phyloP scores from a whole-genome alignment of 1,140 invertebrate genomes.

The Drosophila bocqueti region DNA sequence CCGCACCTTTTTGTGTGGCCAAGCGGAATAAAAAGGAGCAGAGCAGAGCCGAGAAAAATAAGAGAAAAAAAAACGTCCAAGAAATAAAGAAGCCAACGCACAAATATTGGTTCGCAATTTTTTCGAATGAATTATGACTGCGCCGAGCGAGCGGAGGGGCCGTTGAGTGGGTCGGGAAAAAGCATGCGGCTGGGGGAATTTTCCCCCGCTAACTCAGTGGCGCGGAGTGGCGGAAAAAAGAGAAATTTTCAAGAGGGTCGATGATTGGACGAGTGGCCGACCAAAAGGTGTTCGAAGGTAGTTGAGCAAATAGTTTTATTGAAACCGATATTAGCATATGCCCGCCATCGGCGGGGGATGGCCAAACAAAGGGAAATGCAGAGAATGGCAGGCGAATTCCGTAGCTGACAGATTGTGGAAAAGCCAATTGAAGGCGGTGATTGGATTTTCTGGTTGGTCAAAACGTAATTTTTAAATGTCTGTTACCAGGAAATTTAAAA shows the following conservation, averaged over 20 bases:
- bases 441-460: background rate
- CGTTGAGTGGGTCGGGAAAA: conserved; percentile 21
- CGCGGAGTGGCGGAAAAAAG: conserved; percentile 42
- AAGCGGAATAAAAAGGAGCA: conserved; percentile 56
- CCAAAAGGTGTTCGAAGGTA: conserved; percentile 52
- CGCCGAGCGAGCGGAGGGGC: conserved; percentile 15
- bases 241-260: conserved; percentile 52
- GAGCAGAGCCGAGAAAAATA: conserved; percentile 15
- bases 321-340: conserved; percentile 60
- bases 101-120: conserved; percentile 76
- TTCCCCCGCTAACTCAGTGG: conserved; percentile 31
- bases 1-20: conserved; percentile 69
- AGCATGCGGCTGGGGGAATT: background rate
- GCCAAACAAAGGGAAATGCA: conserved; percentile 13
- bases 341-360: conserved; percentile 2
- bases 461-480: conserved; percentile 6
- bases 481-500: background rate
- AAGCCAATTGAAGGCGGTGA: conserved; percentile 21
- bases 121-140: conserved; percentile 76
- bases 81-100: conserved; percentile 70
- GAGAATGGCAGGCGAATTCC: conserved; percentile 25
- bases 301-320: conserved; percentile 62
- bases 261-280: conserved; percentile 53
- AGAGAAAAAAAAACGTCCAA: conserved; percentile 35
- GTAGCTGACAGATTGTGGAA: conserved; percentile 35